phyloP scores from a whole-genome alignment of 2,797 vertebrate species.

The Neoniphon sammara region DNA sequence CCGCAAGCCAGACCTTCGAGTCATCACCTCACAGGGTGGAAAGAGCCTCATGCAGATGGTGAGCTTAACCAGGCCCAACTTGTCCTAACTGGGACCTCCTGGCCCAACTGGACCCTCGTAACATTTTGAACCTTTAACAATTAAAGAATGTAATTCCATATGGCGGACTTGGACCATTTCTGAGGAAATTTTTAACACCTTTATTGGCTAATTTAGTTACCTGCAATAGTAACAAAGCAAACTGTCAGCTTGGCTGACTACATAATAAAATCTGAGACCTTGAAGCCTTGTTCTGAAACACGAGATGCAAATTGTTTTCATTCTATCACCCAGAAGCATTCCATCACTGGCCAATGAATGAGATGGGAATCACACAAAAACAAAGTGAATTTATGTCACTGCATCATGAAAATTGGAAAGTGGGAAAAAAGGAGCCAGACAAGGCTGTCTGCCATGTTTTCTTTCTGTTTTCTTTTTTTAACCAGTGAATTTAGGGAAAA shows the following conservation, averaged over 20 bases:
- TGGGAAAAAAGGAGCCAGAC: conserved; percentile 11
- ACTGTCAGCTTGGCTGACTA: neutral
- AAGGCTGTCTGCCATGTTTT: conserved; percentile 6
- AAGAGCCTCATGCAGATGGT: conserved; percentile 99
- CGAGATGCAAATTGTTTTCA: neutral
- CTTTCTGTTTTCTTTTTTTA: conserved; percentile 30
- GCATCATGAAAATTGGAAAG: conserved; percentile 37
- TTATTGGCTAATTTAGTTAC: neutral
- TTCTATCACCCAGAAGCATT: no score
- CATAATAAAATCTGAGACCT: conserved; percentile 3
- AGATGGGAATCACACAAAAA: conserved; percentile 32
- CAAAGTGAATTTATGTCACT: conserved; percentile 16
- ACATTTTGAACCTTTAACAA: conserved; percentile 10
- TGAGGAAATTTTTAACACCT: neutral
- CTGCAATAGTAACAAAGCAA: neutral
- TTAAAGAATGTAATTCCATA: neutral
- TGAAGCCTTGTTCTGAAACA: conserved; percentile 10
- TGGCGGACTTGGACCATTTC: neutral
- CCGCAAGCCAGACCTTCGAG: conserved; percentile 96
- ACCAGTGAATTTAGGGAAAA: conserved; percentile 20
- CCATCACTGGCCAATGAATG: neutral
- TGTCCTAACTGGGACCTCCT: conserved; percentile 22
- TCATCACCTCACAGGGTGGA: conserved; percentile 96
- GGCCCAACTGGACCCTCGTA: conserved; percentile 11
- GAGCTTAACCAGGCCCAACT: conserved; percentile 77